These are phyloP conservation scores for Picus viridis DNA, from an alignment of 2,797 vertebrate genomes.

Conservation along the genomic window DNA sequence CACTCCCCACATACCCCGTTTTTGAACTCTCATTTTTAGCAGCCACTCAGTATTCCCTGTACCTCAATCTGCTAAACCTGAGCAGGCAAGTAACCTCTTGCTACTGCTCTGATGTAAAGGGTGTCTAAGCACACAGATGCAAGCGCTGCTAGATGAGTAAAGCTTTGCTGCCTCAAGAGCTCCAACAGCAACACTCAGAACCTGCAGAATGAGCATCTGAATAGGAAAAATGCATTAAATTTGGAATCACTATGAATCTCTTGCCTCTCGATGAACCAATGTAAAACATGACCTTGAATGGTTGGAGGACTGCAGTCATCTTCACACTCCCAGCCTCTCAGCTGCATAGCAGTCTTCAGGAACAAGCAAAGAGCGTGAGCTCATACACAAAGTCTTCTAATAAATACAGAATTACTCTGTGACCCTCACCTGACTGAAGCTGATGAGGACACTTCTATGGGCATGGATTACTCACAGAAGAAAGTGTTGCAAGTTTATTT, in stretches of 20 bases:
- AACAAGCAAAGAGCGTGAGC: background rate
- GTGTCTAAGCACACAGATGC: background rate
- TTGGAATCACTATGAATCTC: background rate
- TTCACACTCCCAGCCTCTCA: background rate
- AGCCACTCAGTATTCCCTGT: background rate
- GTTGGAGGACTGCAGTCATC: background rate
- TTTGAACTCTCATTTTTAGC: background rate
- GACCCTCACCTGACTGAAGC: background rate
- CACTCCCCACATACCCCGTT: background rate
- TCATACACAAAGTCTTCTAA: background rate
- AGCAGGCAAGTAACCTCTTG: background rate
- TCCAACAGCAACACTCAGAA: background rate
- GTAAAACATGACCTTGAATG: background rate
- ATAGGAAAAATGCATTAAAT: background rate
- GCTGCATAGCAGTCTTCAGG: rapidly evolving
- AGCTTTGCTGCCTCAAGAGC: background rate
- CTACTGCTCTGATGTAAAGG: background rate
- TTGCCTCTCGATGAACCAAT: background rate
- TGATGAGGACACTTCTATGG: background rate
- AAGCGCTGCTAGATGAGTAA: background rate
- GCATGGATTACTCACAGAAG: background rate
- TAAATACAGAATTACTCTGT: background rate
- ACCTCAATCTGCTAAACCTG: background rate
- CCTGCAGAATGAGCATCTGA: background rate
- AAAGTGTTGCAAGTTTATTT: background rate